These are phyloP conservation scores for Drosophila kurseongensis DNA, from an alignment of 1,140 invertebrate genomes.

Conservation along the genomic window DNA sequence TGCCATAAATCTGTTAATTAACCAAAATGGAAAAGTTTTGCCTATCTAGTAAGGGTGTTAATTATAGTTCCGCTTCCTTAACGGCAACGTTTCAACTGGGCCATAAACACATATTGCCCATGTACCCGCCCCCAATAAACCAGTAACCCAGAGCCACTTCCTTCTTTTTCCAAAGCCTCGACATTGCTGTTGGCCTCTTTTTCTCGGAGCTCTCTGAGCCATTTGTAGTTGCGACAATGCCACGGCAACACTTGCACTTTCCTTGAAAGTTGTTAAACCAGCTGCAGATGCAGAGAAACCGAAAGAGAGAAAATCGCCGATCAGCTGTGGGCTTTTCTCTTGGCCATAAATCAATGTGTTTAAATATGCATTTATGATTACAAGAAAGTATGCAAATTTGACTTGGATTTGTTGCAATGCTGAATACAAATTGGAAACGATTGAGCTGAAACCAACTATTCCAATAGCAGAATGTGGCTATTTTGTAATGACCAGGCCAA, in stretches of 20 bases:
- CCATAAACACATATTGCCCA: slow-evolving; percentile 25
- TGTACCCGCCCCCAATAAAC: slow-evolving; percentile 37
- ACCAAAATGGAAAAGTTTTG: slow-evolving; percentile 25
- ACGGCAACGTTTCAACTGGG: slow-evolving; percentile 18
- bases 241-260: slow-evolving; percentile 83
- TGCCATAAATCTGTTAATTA: slow-evolving; percentile 39
- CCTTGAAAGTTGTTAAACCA: slow-evolving; percentile 71
- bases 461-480: slow-evolving; percentile 34
- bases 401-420: slow-evolving; percentile 37
- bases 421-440: slow-evolving; percentile 42
- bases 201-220: slow-evolving; percentile 4
- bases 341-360: slow-evolving; percentile 12
- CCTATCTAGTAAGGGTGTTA: slow-evolving; percentile 26
- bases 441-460: slow-evolving; percentile 22
- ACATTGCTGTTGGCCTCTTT: slow-evolving; percentile 44
- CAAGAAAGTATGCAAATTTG: slow-evolving; percentile 57
- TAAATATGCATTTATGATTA: slow-evolving; percentile 23
- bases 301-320: slow-evolving; percentile 22
- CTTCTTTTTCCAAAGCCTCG: slow-evolving; percentile 60
- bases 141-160: slow-evolving; percentile 76
- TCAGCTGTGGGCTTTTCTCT: slow-evolving; percentile 38
- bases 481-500: slow-evolving; percentile 38
- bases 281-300: slow-evolving; percentile 34
- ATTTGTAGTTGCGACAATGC: slow-evolving; percentile 65
- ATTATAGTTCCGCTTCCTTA: slow-evolving; percentile 57